Base-by-base conservation (phyloP, 2,797 vertebrate species). In the Eulemur coronatus region DNA sequence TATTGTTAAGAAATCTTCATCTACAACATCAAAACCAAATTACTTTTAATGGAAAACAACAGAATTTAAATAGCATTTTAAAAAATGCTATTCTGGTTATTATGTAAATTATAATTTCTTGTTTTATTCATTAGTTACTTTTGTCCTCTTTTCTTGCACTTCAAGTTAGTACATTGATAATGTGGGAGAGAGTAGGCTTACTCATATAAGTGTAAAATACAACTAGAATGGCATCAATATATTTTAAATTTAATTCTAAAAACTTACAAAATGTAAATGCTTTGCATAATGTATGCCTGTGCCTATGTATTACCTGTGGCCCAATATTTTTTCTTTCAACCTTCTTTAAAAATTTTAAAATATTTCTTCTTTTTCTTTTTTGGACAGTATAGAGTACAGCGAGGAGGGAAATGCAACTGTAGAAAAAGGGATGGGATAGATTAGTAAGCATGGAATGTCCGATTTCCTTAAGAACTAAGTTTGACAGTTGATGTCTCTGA, bases 31-130 rank as follows among this genome's bases (percentile, higher is more conserved):
- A 87, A 91, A 96, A 20, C 33, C 57, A 35, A 75, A 22, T 93
- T 78, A 90, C 24, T 89, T 86, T 92, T 57, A 91, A 26, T 38
- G 24, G 55, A 90, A 92, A 96, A 73, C 10, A 84, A 26, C 61
- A 67, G 30, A 84, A 50, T 80, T 48, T 84, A 43, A 61, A 63
- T 24, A 7, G 12, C 38, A 50, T 76, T 72, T 90, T 7, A 35
- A 57, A 43, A 92, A 86, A 69, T 81, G 20, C 22, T 14, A 72
- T 52, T 52, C 12, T 91, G 26, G 28, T 8, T 50, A 9, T 11
- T 82, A 28, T 81, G 70, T 84, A 76, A 80, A 75, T 79, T 67
- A 30, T 3, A 30, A 30, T 84, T 87, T 90, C 70, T 95, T 65
- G 35, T 91, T 87, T 91, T 84, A 38, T 61, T 63, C 84, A 63